Evolutionary conservation across 2,888 invertebrate species (phyloP).

Genomic region (Polylopha cassiicola): DNA sequence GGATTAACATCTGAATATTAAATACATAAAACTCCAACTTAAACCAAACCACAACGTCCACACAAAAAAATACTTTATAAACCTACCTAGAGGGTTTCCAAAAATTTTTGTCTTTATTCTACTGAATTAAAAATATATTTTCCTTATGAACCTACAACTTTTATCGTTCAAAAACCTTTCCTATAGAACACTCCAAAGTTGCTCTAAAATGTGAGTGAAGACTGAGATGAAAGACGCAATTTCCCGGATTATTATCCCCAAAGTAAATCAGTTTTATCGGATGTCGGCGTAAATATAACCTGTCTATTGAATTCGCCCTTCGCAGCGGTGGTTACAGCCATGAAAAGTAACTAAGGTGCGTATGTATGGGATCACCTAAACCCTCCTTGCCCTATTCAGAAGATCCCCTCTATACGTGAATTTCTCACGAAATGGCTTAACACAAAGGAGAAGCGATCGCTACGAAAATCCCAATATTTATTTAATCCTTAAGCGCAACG

Average conservation of each 20-base stretch:
- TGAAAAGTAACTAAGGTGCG: conserved; percentile 50
- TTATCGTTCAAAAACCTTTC: too few relatives aligned
- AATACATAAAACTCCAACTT: too few relatives aligned
- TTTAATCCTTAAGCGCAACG: too few relatives aligned
- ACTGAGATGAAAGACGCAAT: conserved; percentile 13
- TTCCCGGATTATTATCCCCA: conserved; percentile 14
- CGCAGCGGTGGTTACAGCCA: conserved; percentile 31
- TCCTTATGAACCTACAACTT: too few relatives aligned
- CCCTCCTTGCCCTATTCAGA: conserved; percentile 47
- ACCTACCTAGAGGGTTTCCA: too few relatives aligned
- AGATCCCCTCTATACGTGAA: conserved; percentile 42
- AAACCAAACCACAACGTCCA: too few relatives aligned
- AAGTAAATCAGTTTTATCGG: conserved; percentile 17
- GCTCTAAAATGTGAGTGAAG: neutral
- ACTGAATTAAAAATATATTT: too few relatives aligned
- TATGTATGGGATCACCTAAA: conserved; percentile 44
- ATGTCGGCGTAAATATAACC: conserved; percentile 16
- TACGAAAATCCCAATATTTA: too few relatives aligned
- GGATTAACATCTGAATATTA: too few relatives aligned
- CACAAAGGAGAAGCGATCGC: conserved; percentile 39
- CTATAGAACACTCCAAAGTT: too few relatives aligned
- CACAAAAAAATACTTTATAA: too few relatives aligned
- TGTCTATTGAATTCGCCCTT: conserved; percentile 34
- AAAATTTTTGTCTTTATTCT: too few relatives aligned
- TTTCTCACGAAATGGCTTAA: conserved; percentile 44